Conservation (phyloP, 1,140 invertebrate genomes). For the Venustaconcha ellipsiformis region DNA sequence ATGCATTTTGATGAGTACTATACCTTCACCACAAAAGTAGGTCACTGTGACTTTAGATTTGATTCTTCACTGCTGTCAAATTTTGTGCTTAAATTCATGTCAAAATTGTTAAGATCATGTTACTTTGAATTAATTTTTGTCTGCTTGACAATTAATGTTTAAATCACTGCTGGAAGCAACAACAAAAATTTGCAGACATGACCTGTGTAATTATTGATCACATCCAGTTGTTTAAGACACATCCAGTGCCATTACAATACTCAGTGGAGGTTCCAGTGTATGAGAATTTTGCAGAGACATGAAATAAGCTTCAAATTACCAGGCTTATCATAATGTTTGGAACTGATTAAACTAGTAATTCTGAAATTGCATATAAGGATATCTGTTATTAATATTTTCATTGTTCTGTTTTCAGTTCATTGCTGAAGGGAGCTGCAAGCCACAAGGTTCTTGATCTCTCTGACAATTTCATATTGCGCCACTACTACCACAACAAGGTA, state of each 20-base stretch:
- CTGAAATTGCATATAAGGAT: background rate
- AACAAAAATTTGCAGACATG: background rate
- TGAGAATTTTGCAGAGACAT: no score
- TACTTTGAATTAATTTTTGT: no score
- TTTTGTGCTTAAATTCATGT: no score
- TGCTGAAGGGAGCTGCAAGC: constrained; percentile 89
- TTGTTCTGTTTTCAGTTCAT: constrained; percentile 60
- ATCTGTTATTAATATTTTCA: no score
- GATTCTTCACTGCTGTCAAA: no score
- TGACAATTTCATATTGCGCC: constrained; percentile 88
- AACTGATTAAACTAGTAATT: background rate
- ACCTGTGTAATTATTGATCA: background rate
- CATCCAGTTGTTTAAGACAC: no score
- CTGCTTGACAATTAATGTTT: background rate
- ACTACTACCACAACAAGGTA: constrained; percentile 92
- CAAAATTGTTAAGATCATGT: no score
- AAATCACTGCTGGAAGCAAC: background rate
- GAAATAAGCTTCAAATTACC: background rate
- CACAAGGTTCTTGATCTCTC: constrained; percentile 94
- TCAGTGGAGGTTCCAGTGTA: no score
- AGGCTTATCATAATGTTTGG: background rate
- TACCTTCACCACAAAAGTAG: no score
- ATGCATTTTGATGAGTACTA: no score
- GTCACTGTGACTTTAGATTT: no score
- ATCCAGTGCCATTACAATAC: no score